Percentiles rank a stretch among this genome's conserved stretches.
Evolutionary conservation across 2,113 vertebrate genomes (phyloP).

Genomic region (Fregata magnificens): DNA sequence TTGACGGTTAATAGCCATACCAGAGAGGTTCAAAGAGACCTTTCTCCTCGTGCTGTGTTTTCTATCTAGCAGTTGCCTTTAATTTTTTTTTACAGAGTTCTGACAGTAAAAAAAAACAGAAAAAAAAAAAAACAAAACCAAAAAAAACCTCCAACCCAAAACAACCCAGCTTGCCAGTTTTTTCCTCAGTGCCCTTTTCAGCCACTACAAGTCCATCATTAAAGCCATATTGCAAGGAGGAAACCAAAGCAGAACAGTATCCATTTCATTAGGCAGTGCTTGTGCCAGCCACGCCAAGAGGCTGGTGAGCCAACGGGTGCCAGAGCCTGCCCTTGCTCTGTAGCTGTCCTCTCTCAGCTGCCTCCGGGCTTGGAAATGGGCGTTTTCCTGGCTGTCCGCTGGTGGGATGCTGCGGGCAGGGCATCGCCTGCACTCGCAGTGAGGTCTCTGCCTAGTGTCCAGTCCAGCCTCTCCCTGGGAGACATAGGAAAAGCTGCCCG

Average conservation of each 20-base stretch:
- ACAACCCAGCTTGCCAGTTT: not conserved
- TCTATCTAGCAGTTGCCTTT: slow-evolving; percentile 26
- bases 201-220: not conserved
- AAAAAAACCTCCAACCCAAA: not conserved
- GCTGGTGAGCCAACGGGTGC: not conserved
- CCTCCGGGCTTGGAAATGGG: not conserved
- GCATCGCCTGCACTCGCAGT: not conserved
- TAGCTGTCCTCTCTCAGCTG: not conserved
- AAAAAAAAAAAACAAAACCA: not conserved
- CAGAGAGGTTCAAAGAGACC: slow-evolving; percentile 23
- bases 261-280: not conserved
- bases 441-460: not conserved
- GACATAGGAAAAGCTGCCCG: accelerated
- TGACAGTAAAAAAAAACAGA: not conserved
- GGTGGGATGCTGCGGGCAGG: not conserved
- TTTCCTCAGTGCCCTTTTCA: not conserved
- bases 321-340: not conserved
- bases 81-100: not conserved
- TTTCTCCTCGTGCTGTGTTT: slow-evolving; percentile 14
- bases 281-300: not conserved
- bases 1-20: slow-evolving; percentile 25
- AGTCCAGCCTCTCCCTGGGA: not conserved
- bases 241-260: not conserved
- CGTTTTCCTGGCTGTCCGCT: not conserved
- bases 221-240: not conserved